Percentiles rank a stretch among this genome's conserved stretches.
Evolutionary conservation across 1,140 invertebrate species (phyloP).

Genomic region (Polyergus mexicanus): DNA sequence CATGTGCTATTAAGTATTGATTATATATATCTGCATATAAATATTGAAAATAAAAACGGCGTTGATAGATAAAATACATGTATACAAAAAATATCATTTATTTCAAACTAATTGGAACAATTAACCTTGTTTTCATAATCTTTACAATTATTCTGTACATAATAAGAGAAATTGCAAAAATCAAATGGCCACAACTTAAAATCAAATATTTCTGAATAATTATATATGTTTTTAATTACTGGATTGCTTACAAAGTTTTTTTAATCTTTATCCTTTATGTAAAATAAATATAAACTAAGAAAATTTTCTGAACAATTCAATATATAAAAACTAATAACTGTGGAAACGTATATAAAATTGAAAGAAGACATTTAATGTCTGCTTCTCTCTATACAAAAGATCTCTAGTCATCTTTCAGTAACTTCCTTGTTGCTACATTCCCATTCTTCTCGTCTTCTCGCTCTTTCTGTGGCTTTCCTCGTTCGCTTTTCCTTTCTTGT

Average conservation of each 20-base stretch:
- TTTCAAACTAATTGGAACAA: constrained; percentile 14
- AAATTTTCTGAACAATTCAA: too few relatives aligned
- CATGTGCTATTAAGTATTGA: not conserved
- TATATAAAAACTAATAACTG: not conserved
- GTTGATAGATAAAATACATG: constrained; percentile 8
- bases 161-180: constrained; percentile 15
- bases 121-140: not conserved
- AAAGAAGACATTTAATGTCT: constrained; percentile 53
- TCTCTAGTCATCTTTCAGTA: constrained; percentile 70
- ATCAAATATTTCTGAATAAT: constrained; percentile 30
- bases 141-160: constrained; percentile 21
- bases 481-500: constrained; percentile 87
- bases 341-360: not conserved
- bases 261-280: too few relatives aligned
- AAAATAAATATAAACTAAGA: too few relatives aligned
- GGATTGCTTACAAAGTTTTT: too few relatives aligned
- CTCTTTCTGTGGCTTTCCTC: constrained; percentile 79
- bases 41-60: not conserved
- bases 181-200: not conserved
- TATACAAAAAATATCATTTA: constrained; percentile 48
- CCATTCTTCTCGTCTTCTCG: constrained; percentile 80
- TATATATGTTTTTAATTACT: constrained; percentile 16
- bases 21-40: constrained; percentile 28
- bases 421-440: constrained; percentile 73
- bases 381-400: constrained; percentile 40